Evolutionary conservation across 2,888 invertebrate genomes (phyloP), one percentile per base, ranked within the genome.

Genomic region (Synergus itoensis): DNA sequence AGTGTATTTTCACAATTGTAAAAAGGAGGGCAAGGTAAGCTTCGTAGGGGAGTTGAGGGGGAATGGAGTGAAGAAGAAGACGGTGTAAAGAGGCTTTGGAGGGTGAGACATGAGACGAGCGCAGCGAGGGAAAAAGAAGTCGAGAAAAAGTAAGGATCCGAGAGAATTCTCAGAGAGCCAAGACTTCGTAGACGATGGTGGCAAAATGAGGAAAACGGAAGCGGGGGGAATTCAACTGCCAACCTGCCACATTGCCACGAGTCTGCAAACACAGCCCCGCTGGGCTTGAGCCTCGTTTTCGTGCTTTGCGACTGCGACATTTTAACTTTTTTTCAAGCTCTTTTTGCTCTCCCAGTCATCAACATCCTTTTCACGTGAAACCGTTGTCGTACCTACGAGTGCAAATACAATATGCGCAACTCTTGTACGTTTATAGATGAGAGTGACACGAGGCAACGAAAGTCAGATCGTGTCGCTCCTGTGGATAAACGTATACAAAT

Each of bases 221-320:
- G 69, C 48, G 28, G 48, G 48, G 69, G 28, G 69, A 69, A 48
- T 48, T 45, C 77, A 57, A 69, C 69, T 69, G 69, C 69, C 28
- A 69, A 69, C 78, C 78, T 69, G 65, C 67, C 43, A 48, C 48
- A 48, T 67, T 57, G 65, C 67, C 60, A 67, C 78, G 78, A 78
- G 67, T 60, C 69, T 78, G 60, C 78, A 78, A 78, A 78, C 78
- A 78, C 48, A 78, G 28, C 28, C 28, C 28, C 28, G 28, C 28
- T 28, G 28, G 28, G 28, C 28, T 28, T 28, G 67, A 63, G 77
- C 65, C 53, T 18, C 53, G 45, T 77, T 77, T 40, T 65, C 77
- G 14, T 77, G 77, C 65, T 67, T 65, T 67, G 28, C 64, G 65
- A 64, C 77, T 60, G 64, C 77, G 63, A 64, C 64, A 64, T 69